Conservation (phyloP, 1,140 invertebrate genomes). For the Periplaneta americana region DNA sequence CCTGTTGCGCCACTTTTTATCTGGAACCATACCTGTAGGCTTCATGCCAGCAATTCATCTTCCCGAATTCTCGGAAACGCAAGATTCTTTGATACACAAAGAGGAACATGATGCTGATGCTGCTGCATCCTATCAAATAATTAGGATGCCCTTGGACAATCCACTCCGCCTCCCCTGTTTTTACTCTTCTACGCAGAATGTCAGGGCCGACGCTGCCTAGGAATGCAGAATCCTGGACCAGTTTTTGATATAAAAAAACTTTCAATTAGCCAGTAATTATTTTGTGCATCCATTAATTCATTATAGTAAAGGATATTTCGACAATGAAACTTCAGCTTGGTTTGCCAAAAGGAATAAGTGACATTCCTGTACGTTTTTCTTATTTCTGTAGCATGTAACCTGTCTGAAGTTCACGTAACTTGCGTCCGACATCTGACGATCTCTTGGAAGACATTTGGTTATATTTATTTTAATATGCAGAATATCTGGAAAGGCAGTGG, state of each 20-base stretch:
- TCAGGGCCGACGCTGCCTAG: too few species aligned
- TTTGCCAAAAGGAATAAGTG: too few species aligned
- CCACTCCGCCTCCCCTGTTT: background rate
- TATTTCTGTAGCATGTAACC: too few species aligned
- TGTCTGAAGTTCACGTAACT: too few species aligned
- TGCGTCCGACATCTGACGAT: too few species aligned
- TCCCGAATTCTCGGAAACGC: background rate
- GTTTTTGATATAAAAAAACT: too few species aligned
- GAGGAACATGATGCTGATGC: background rate
- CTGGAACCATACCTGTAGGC: background rate
- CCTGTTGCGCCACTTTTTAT: background rate
- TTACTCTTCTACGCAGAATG: too few species aligned
- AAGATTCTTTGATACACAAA: background rate
- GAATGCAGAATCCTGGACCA: background rate
- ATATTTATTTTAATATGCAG: too few species aligned
- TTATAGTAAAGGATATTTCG: background rate
- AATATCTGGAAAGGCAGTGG: too few species aligned
- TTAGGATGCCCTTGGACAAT: background rate
- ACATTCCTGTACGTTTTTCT: background rate
- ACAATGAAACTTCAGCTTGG: background rate
- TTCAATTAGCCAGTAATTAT: background rate
- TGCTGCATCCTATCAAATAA: background rate
- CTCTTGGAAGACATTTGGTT: too few species aligned
- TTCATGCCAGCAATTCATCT: too few species aligned
- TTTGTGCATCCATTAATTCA: background rate